Conservation (phyloP, 1,140 invertebrate species). For the Stegodyphus dumicola region DNA sequence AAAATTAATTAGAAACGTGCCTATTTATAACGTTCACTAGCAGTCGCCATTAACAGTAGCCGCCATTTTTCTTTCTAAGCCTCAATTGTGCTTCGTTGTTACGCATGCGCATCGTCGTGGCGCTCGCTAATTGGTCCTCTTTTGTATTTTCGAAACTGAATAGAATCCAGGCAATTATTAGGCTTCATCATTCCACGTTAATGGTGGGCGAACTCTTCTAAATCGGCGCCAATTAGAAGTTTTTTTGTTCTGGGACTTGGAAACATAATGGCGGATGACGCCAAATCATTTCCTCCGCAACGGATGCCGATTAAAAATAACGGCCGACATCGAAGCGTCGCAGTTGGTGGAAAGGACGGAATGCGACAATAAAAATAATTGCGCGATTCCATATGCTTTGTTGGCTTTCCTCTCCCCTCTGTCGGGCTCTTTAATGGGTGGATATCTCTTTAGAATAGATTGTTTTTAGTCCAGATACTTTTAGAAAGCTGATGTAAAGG, state of each 20-base stretch:
- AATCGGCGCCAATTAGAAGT: constrained; percentile 56
- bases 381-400: not conserved
- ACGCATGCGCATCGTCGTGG: constrained; percentile 51
- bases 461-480: too few species aligned
- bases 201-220: constrained; percentile 56
- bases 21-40: constrained; percentile 50
- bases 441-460: too few species aligned
- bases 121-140: constrained; percentile 49
- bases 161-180: constrained; percentile 54
- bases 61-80: constrained; percentile 39
- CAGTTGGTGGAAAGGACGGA: constrained; percentile 4
- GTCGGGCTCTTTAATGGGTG: too few species aligned
- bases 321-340: constrained; percentile 12
- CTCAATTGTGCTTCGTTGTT: constrained; percentile 18
- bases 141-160: constrained; percentile 36
- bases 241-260: constrained; percentile 17
- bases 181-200: constrained; percentile 55
- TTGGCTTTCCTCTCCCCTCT: too few species aligned
- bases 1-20: constrained; percentile 46
- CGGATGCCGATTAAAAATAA: constrained; percentile 55
- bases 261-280: constrained; percentile 39
- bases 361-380: constrained; percentile 49
- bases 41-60: constrained; percentile 14
- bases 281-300: constrained; percentile 36
- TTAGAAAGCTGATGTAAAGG: too few species aligned